Evolutionary conservation across 2,888 invertebrate genomes (phyloP), one percentile per base, ranked within the genome.

Genomic region (Andrena camellia): DNA sequence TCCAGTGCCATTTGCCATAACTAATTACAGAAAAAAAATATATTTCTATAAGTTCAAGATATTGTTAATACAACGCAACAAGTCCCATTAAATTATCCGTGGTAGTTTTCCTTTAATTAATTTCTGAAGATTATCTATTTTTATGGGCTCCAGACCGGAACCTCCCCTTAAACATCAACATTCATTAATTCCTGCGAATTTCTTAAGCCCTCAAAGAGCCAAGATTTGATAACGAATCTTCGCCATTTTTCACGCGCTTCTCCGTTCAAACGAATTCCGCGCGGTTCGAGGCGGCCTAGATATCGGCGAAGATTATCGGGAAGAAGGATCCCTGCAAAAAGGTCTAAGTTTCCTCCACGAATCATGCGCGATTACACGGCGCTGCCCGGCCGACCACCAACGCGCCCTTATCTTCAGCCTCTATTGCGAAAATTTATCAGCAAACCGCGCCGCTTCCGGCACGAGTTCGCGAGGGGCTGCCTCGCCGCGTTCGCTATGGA

Each of bases 341-440:
- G 83, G 71, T 80, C 63, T 60, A 80, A 82, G 85, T 80, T 84
- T 85, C 83, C 85, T 85, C 68, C 78, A 84, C 83, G 83, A 88
- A 88, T 88, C 88, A 83, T 73, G 80, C 73, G 80, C 83, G 85
- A 88, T 88, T 88, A 85, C 86, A 86, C 78, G 83, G 73, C 77
- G 72, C 83, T 81, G 75, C 74, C 83, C 76, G 73, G 70, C 64
- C 79, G 72, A 77, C 88, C 88, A 88, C 85, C 83, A 83, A 83
- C 78, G 78, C 63, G 78, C 63, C 67, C 84, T 87, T 88, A 88
- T 88, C 88, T 88, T 35, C 71, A 62, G 72, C 78, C 70, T 71
- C 82, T 77, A 67, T 80, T 77, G 78, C 78, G 86, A 81, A 81
- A 86, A 88, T 88, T 88, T 88, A 88, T 88, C 86, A 85, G 75